These are phyloP conservation scores for Daboia siamensis DNA, from an alignment of 2,113 vertebrate genomes.

Conservation along the genomic window DNA sequence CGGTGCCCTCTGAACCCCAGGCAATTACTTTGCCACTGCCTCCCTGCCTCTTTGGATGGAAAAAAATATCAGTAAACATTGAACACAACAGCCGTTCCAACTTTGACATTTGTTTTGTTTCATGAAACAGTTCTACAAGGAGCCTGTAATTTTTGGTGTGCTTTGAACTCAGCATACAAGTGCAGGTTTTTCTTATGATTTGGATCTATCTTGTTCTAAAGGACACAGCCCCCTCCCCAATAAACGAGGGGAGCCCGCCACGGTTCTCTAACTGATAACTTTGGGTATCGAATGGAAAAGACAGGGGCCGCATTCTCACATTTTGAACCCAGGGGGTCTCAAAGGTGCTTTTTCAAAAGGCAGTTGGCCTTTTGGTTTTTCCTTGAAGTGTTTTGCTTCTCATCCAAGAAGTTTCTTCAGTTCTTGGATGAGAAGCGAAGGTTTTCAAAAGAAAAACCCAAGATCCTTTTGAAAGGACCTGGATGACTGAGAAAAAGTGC, in stretches of 20 bases:
- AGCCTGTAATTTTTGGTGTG: conserved; percentile 58
- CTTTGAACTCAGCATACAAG: conserved; percentile 65
- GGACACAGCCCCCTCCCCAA: neutral
- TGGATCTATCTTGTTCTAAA: conserved; percentile 32
- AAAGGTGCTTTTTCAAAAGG: neutral
- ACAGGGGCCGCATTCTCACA: neutral
- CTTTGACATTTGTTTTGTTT: conserved; percentile 16
- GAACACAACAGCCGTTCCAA: conserved; percentile 58
- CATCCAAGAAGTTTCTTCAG: neutral
- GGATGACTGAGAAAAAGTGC: neutral
- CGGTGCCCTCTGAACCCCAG: conserved; percentile 39
- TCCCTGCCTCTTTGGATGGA: neutral
- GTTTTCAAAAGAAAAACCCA: neutral
- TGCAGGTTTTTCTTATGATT: conserved; percentile 48
- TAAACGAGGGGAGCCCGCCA: neutral
- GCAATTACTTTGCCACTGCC: conserved; percentile 30
- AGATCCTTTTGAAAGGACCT: neutral
- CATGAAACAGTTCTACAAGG: conserved; percentile 53
- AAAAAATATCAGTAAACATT: conserved; percentile 50
- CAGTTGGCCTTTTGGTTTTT: neutral
- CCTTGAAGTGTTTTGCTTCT: neutral
- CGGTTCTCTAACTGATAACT: conserved; percentile 8
- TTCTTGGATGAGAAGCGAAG: neutral
- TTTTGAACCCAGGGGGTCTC: neutral
- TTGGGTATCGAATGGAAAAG: conserved; percentile 7